Evolutionary conservation across 1,140 invertebrate genomes (phyloP).

Genomic region (Heliconius hermathena): DNA sequence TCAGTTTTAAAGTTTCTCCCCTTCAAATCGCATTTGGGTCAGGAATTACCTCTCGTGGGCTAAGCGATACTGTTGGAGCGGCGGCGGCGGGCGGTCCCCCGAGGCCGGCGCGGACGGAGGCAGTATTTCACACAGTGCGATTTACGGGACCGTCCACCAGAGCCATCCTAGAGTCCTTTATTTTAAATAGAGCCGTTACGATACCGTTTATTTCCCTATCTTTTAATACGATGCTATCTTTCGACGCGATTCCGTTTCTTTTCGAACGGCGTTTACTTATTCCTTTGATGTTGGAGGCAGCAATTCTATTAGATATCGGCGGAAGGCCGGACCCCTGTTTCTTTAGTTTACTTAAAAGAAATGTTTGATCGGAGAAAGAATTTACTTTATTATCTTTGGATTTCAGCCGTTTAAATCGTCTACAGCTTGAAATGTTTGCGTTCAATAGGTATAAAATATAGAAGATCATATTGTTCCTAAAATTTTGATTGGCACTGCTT

Average conservation of each 20-base stretch:
- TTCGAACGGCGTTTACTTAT: slow-evolving; percentile 45
- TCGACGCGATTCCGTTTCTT: slow-evolving; percentile 52
- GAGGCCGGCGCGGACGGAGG: slow-evolving; percentile 31
- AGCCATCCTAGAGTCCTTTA: slow-evolving; percentile 31
- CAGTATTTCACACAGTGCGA: slow-evolving; percentile 53
- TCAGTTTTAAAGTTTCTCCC: background rate
- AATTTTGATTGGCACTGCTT: too few relatives aligned
- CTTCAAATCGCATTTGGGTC: slow-evolving; percentile 62
- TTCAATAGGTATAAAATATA: background rate
- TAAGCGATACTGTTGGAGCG: slow-evolving; percentile 33
- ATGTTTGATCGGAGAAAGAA: slow-evolving; percentile 30
- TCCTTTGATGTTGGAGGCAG: slow-evolving; percentile 48
- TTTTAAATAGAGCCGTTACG: slow-evolving; percentile 36
- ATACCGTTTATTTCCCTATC: slow-evolving; percentile 54
- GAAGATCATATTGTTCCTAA: too few relatives aligned
- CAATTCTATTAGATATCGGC: slow-evolving; percentile 34
- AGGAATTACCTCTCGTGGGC: slow-evolving; percentile 71
- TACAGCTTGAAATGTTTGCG: background rate
- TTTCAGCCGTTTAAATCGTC: background rate
- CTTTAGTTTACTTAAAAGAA: slow-evolving; percentile 36
- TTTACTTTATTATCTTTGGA: slow-evolving; percentile 26
- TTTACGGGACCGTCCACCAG: slow-evolving; percentile 44
- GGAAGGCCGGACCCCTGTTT: slow-evolving; percentile 30
- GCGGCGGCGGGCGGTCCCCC: slow-evolving; percentile 49
- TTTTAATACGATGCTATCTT: slow-evolving; percentile 69